Evolutionary conservation across 2,113 vertebrate genomes (phyloP).

Genomic region (Tretioscincus oriximinensis): DNA sequence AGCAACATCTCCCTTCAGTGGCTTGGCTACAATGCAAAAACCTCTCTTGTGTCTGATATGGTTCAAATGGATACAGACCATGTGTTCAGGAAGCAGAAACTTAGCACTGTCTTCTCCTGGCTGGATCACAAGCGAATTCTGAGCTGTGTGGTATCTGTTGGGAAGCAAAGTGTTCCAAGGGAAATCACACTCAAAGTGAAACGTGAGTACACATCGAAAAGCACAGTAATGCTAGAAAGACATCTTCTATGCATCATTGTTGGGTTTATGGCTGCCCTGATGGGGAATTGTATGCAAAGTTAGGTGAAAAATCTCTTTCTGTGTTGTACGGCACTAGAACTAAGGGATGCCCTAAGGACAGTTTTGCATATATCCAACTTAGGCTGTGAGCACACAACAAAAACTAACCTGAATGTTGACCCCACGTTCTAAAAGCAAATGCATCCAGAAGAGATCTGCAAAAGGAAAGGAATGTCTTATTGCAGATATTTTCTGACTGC

Average conservation of each 20-base stretch:
- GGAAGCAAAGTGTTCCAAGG: accelerated
- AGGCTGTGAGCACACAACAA: no score
- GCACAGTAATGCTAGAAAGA: no score
- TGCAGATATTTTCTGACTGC: no score
- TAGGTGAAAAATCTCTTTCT: not conserved
- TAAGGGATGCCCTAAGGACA: no score
- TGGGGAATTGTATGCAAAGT: no score
- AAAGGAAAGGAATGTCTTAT: no score
- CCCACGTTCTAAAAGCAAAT: no score
- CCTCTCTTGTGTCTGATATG: not conserved
- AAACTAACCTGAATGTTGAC: no score
- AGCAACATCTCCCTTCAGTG: conserved; percentile 37
- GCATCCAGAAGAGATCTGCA: no score
- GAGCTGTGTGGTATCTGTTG: conserved; percentile 39
- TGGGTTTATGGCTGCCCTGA: not conserved
- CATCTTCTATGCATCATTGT: not conserved
- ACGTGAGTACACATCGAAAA: conserved; percentile 49
- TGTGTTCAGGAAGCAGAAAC: not conserved
- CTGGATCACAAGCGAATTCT: conserved; percentile 64
- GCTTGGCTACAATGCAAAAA: conserved; percentile 52
- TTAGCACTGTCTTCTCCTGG: conserved; percentile 67
- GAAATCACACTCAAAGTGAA: conserved; percentile 63
- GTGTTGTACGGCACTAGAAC: no score
- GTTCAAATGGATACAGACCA: conserved; percentile 41
- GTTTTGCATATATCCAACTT: no score